Evolutionary conservation across 2,113 vertebrate species (phyloP).

Genomic region (Muntiacus muntjak): DNA sequence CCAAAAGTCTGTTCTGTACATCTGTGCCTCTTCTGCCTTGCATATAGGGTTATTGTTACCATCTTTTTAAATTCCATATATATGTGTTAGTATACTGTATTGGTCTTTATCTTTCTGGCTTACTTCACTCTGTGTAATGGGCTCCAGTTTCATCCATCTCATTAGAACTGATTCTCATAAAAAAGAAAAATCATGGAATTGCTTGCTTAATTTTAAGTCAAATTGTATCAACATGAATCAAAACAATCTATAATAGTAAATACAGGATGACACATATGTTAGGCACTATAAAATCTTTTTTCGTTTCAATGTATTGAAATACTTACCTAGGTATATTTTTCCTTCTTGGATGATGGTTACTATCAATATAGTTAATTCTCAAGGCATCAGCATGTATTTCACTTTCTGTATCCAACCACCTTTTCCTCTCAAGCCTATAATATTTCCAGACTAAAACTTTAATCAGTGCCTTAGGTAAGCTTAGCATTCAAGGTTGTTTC

Average conservation of each 20-base stretch:
- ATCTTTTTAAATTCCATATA: too few relatives aligned
- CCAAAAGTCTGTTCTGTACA: too few relatives aligned
- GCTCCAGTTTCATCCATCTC: too few relatives aligned
- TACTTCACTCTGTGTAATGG: too few relatives aligned
- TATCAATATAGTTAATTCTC: background rate
- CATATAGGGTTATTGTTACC: too few relatives aligned
- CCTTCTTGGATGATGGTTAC: background rate
- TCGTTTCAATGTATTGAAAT: background rate
- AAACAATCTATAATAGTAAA: background rate
- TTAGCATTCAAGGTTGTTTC: constrained; percentile 5
- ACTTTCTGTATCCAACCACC: background rate
- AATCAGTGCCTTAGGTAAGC: constrained; percentile 45
- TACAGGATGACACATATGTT: background rate
- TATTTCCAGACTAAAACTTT: background rate
- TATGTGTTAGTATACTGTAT: too few relatives aligned
- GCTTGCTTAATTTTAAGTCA: background rate
- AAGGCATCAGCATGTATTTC: background rate
- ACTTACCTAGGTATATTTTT: background rate
- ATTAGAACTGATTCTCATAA: background rate
- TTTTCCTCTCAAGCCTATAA: background rate
- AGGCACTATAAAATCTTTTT: background rate
- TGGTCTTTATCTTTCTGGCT: too few relatives aligned
- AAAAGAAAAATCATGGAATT: background rate
- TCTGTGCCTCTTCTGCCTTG: too few relatives aligned
- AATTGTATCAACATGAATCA: background rate